phyloP scores from a whole-genome alignment of 2,797 vertebrate genomes.

The Protosalanx chinensis region DNA sequence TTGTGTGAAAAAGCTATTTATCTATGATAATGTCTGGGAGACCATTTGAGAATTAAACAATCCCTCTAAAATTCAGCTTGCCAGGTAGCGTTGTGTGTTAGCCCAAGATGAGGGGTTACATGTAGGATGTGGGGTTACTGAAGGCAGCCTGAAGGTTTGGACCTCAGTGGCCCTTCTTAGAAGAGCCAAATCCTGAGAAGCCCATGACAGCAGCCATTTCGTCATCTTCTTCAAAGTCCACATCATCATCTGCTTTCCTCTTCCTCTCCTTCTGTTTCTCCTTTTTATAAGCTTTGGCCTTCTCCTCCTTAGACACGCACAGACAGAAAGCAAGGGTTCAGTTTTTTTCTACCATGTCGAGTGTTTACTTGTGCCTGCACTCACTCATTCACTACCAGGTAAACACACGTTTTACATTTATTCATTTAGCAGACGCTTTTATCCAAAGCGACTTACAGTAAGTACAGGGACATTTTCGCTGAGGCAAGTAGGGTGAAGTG shows the following conservation, averaged over 20 bases:
- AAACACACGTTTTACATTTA: neutral
- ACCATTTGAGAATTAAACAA: neutral
- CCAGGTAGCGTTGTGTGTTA: neutral
- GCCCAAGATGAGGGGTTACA: neutral
- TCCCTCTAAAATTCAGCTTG: neutral
- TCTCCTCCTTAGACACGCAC: conserved; percentile 82
- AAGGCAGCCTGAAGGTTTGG: neutral
- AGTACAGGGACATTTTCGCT: too few species aligned
- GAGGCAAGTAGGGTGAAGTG: too few species aligned
- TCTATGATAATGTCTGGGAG: conserved; percentile 1
- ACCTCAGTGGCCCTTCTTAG: conserved; percentile 91
- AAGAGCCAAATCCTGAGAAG: conserved; percentile 92
- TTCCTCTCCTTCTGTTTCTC: conserved; percentile 96
- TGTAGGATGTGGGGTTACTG: neutral
- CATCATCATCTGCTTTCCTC: conserved; percentile 89
- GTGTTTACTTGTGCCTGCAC: neutral
- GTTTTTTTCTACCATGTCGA: neutral
- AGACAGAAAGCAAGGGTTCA: neutral
- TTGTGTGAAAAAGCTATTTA: neutral
- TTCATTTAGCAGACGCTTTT: too few species aligned
- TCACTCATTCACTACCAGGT: neutral
- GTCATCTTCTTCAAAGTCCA: conserved; percentile 91
- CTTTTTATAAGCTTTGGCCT: conserved; percentile 96
- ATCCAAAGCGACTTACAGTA: too few species aligned
- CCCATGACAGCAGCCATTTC: conserved; percentile 99